Percentiles rank a stretch among this genome's conserved stretches.
These are phyloP conservation scores for Alces alces DNA, from an alignment of 2,113 vertebrate species.

Conservation along the genomic window DNA sequence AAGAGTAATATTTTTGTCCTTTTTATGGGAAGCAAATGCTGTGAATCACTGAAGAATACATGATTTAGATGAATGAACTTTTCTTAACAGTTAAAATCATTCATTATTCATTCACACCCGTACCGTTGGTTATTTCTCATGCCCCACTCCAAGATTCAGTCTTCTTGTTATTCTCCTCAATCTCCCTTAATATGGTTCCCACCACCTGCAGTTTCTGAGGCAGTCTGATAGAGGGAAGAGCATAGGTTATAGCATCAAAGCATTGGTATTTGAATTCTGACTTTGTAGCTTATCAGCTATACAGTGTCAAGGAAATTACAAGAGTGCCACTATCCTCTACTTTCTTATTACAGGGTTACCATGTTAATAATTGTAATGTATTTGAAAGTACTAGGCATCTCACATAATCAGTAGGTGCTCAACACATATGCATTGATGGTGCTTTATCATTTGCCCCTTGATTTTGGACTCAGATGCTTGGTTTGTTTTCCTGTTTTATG, in stretches of 20 bases:
- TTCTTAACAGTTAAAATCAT: conserved; percentile 51
- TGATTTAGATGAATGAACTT: conserved; percentile 49
- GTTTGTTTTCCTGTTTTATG: not conserved
- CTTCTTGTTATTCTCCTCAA: not conserved
- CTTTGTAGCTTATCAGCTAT: not conserved
- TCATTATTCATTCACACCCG: conserved; percentile 6
- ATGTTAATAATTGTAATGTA: not conserved
- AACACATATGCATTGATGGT: not conserved
- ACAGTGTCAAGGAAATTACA: not conserved
- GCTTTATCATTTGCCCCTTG: not conserved
- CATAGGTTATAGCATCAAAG: not conserved
- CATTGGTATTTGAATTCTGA: not conserved
- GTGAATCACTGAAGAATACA: conserved; percentile 2
- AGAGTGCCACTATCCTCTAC: not conserved
- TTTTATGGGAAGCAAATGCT: conserved; percentile 3
- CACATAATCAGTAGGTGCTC: not conserved
- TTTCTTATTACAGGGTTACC: not conserved
- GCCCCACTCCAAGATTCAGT: not conserved
- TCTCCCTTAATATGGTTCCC: not conserved
- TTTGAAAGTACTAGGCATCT: not conserved
- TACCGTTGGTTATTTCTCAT: conserved; percentile 3
- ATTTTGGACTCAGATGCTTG: not conserved
- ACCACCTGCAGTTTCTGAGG: not conserved
- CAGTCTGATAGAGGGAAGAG: not conserved
- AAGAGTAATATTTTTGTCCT: not conserved